These are phyloP conservation scores for Balaenoptera acutorostrata DNA, from an alignment of 2,113 vertebrate species.

Conservation along the genomic window DNA sequence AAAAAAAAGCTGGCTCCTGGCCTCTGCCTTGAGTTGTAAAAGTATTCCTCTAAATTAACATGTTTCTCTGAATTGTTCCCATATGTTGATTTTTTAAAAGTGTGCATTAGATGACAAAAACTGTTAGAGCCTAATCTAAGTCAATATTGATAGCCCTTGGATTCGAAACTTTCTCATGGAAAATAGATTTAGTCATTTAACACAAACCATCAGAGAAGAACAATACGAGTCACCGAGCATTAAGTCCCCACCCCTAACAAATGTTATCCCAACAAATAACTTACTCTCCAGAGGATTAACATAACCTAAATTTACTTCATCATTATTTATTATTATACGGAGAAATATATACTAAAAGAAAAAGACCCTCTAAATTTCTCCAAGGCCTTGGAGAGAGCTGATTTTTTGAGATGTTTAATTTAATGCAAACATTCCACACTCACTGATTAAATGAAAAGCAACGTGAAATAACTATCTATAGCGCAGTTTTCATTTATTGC, in stretches of 20 bases:
- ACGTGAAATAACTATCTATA: slow-evolving; percentile 80
- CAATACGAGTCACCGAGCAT: background rate
- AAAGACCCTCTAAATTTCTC: background rate
- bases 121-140: background rate
- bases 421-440: slow-evolving; percentile 76
- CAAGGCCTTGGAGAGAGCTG: slow-evolving; percentile 54
- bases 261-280: background rate
- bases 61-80: background rate
- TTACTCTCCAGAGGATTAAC: background rate
- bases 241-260: background rate
- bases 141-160: background rate
- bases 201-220: background rate
- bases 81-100: background rate
- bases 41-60: background rate
- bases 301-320: background rate
- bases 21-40: background rate
- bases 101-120: background rate
- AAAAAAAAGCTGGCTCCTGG: background rate
- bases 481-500: slow-evolving; percentile 83
- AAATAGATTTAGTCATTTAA: background rate
- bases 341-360: background rate
- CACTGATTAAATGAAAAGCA: slow-evolving; percentile 81
- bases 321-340: background rate
- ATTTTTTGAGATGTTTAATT: slow-evolving; percentile 71
- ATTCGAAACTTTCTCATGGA: background rate